phyloP scores from a whole-genome alignment of 2,888 invertebrate species.

The Cephus pulcher region DNA sequence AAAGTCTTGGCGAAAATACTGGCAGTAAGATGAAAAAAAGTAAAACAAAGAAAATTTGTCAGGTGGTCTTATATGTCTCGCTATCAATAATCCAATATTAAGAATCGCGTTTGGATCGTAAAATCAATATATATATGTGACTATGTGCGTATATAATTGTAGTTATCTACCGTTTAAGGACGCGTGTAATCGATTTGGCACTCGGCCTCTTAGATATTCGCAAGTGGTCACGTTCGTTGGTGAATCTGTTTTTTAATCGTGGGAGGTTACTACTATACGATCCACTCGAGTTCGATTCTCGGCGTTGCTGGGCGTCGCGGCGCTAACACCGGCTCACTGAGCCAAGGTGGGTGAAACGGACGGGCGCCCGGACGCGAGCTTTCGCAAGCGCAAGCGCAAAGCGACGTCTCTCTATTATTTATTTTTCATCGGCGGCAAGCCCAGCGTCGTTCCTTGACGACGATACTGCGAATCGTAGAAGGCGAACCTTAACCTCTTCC shows the following conservation, averaged over 20 bases:
- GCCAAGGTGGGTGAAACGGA: constrained; percentile 44
- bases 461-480: background rate
- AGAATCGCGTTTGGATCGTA: background rate
- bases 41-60: background rate
- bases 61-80: background rate
- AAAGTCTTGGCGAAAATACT: background rate
- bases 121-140: background rate
- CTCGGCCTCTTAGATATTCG: background rate
- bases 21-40: background rate
- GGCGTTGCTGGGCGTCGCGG: constrained; percentile 46
- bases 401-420: background rate
- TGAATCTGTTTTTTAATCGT: background rate
- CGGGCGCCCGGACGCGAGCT: constrained; percentile 40
- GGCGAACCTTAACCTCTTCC: background rate
- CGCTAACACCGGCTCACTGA: constrained; percentile 53
- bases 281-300: background rate
- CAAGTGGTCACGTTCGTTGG: background rate
- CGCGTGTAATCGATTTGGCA: background rate
- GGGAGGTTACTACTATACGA: background rate
- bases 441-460: background rate
- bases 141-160: background rate
- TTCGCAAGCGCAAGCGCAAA: constrained; percentile 35
- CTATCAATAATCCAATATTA: background rate
- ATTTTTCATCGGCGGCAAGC: constrained; percentile 3
- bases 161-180: background rate